These are phyloP conservation scores for Hypsibius dujardini DNA, from an alignment of 1,140 invertebrate species.

Conservation along the genomic window DNA sequence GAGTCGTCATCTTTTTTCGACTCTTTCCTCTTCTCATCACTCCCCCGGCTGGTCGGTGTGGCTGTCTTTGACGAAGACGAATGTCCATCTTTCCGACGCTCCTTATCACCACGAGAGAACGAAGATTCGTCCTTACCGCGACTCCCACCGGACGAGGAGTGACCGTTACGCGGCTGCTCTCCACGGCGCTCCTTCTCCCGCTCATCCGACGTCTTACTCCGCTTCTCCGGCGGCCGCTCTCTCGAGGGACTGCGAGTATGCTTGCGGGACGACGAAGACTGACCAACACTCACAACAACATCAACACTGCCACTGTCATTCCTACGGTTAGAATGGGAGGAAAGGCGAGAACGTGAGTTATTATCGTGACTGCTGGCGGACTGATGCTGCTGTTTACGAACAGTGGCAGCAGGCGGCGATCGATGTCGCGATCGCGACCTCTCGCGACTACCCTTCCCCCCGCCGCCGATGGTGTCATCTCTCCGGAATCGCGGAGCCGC, in stretches of 20 bases:
- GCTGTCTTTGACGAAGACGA: too few relatives aligned
- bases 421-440: not conserved
- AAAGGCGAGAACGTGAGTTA: slow-evolving; percentile 1
- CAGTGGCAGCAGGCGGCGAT: not conserved
- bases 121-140: not conserved
- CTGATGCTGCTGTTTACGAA: slow-evolving; percentile 16
- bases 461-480: not conserved
- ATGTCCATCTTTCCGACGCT: not conserved
- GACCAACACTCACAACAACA: not conserved
- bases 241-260: not conserved
- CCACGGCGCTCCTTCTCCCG: not conserved
- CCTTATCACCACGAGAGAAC: not conserved
- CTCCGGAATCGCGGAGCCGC: too few relatives aligned
- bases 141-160: not conserved
- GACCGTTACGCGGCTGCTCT: not conserved
- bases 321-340: slow-evolving; percentile 11
- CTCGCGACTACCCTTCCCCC: not conserved
- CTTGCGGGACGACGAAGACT: slow-evolving; percentile 3
- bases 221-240: not conserved
- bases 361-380: slow-evolving; percentile 7
- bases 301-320: not conserved
- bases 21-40: not conserved
- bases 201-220: not conserved
- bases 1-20: not conserved
- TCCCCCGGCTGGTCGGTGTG: not conserved